Conservation (phyloP, 2,888 invertebrate species). For the Beris chalybata region DNA sequence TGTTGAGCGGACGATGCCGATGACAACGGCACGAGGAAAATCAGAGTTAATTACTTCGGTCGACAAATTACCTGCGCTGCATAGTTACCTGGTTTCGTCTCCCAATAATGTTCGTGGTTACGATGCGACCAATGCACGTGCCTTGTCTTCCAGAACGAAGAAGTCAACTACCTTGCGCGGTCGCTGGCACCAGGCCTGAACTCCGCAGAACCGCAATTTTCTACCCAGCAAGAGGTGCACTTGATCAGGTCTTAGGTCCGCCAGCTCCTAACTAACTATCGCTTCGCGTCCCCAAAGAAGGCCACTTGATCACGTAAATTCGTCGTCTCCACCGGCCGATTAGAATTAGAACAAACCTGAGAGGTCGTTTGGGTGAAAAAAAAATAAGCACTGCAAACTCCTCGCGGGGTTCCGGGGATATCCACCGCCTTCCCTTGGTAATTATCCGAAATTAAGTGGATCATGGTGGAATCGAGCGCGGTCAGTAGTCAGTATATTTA, state of each 20-base stretch:
- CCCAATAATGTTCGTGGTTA: no score
- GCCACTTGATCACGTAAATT: conserved; percentile 16
- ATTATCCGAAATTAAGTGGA: no score
- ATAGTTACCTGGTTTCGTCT: conserved; percentile 2
- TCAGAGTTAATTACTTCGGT: conserved; percentile 27
- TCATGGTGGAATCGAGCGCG: no score
- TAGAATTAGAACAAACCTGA: conserved; percentile 24
- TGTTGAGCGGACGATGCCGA: conserved; percentile 15
- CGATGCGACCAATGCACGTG: conserved; percentile 12
- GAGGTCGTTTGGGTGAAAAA: conserved; percentile 12
- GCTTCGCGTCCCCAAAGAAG: background rate
- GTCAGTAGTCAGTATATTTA: no score
- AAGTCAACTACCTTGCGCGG: conserved; percentile 20
- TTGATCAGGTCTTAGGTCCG: background rate
- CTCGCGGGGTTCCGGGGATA: background rate
- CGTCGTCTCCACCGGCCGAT: conserved; percentile 4
- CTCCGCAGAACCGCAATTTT: background rate
- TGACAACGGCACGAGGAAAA: conserved; percentile 7
- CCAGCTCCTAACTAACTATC: background rate
- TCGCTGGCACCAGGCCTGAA: conserved; percentile 12
- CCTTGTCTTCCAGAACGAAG: conserved; percentile 11
- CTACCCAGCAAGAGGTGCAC: background rate
- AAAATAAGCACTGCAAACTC: background rate
- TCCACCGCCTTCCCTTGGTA: no score
- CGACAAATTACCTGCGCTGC: conserved; percentile 21